Percentiles rank a stretch among this genome's conserved stretches.
phyloP scores from a whole-genome alignment of 1,140 invertebrate genomes.

The Chironomus striatipennis region DNA sequence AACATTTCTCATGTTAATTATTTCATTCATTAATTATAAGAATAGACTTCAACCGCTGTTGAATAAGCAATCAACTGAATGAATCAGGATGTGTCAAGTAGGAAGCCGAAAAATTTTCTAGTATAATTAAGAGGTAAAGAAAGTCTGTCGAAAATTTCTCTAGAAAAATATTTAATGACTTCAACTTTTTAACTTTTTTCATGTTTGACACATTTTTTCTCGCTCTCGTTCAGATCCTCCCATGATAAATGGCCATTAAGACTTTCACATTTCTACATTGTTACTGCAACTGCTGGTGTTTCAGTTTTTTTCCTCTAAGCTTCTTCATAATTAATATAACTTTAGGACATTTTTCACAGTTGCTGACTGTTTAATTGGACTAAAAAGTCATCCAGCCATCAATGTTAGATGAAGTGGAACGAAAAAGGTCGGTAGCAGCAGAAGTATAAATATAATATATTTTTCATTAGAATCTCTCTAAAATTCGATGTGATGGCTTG shows the following conservation, averaged over 20 bases:
- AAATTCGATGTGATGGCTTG: not conserved
- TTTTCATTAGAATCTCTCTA: not conserved
- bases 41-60: not conserved
- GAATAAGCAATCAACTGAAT: not conserved
- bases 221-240: not conserved
- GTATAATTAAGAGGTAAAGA: not conserved
- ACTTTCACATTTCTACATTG: not conserved
- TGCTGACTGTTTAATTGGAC: not conserved
- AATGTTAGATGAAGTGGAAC: constrained; percentile 1
- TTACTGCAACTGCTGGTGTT: not conserved
- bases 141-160: not conserved
- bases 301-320: no score
- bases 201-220: not conserved
- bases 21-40: no score
- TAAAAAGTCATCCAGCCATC: not conserved
- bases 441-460: no score
- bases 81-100: not conserved
- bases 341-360: not conserved
- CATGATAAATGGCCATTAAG: constrained; percentile 2
- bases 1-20: no score
- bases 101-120: not conserved
- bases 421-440: not conserved
- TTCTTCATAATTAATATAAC: not conserved
- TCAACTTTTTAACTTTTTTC: not conserved
- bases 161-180: not conserved